Evolutionary conservation across 2,113 vertebrate genomes (phyloP).

Genomic region (Ophthalmotilapia sp.): DNA sequence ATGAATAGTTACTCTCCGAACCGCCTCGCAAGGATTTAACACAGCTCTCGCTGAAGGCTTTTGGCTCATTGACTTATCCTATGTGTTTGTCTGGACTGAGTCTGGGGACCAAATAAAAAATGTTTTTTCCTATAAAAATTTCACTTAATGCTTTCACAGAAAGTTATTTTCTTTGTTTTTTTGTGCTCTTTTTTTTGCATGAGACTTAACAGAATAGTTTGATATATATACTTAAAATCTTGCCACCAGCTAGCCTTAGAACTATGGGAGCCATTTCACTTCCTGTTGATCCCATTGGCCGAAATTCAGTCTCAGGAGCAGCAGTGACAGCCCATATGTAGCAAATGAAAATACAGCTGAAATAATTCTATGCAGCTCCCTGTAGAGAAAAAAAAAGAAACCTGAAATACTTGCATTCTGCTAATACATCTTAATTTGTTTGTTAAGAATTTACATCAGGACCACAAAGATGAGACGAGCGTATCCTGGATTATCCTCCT

Average conservation of each 20-base stretch:
- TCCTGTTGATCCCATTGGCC: not conserved
- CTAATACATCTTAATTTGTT: not conserved
- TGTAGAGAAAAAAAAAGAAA: not conserved
- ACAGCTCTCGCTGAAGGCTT: not conserved
- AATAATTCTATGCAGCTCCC: accelerated
- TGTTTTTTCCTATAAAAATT: not conserved
- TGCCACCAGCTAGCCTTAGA: not conserved
- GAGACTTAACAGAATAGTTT: not conserved
- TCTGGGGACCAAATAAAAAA: not conserved
- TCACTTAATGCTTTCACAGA: not conserved
- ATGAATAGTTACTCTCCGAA: not conserved
- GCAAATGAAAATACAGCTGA: not conserved
- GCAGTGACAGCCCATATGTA: not conserved
- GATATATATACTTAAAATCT: not conserved
- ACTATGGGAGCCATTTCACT: not conserved
- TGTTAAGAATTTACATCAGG: not conserved
- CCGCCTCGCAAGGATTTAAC: not conserved
- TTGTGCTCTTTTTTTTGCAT: not conserved
- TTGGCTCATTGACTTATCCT: not conserved
- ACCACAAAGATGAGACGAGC: not conserved
- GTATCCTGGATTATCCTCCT: not conserved
- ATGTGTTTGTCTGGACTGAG: not conserved
- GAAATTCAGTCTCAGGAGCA: not conserved
- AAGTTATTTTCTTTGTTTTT: not conserved
- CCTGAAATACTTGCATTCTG: not conserved